Evolutionary conservation across 2,113 vertebrate species (phyloP).

Genomic region (Cercocebus atys): DNA sequence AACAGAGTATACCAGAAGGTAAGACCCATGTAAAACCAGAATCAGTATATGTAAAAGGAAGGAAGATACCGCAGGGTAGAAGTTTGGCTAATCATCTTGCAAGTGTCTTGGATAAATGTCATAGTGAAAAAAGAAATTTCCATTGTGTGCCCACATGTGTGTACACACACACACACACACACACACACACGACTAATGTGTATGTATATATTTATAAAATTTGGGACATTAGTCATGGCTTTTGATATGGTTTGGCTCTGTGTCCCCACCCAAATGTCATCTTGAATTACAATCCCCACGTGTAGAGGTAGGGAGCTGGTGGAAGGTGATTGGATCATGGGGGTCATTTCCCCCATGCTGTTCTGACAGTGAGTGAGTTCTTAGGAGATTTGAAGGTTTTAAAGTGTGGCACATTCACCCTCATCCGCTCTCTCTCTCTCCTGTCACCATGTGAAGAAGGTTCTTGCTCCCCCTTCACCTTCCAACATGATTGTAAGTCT

Average conservation of each 20-base stretch:
- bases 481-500: too few species aligned
- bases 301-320: too few species aligned
- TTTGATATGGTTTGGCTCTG: neutral
- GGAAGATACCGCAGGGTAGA: neutral
- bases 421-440: too few species aligned
- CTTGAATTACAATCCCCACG: too few species aligned
- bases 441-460: too few species aligned
- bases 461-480: too few species aligned
- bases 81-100: neutral
- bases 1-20: neutral
- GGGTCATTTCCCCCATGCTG: too few species aligned
- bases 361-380: too few species aligned
- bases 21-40: neutral
- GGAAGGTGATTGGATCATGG: too few species aligned
- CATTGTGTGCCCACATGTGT: neutral
- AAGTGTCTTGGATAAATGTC: neutral
- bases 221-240: neutral
- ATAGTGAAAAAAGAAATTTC: neutral
- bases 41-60: neutral
- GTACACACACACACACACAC: neutral
- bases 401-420: too few species aligned
- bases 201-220: neutral
- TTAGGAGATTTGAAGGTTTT: too few species aligned
- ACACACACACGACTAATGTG: neutral
- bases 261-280: too few species aligned